Conservation (phyloP, 2,113 vertebrate genomes). For the Lamprologus speciosus region DNA sequence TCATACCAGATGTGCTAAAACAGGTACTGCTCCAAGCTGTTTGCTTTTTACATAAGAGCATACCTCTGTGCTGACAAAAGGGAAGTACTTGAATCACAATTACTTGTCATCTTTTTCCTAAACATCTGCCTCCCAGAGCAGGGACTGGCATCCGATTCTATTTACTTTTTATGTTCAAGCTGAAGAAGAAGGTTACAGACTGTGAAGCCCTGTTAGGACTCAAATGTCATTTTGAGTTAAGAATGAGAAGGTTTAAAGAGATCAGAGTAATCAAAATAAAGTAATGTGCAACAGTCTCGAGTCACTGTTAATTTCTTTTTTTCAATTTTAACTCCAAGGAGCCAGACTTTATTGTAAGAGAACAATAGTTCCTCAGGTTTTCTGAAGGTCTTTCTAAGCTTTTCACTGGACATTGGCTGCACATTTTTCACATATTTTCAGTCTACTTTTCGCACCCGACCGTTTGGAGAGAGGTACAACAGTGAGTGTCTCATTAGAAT, state of each 20-base stretch:
- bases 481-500: neutral
- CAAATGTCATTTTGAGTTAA: neutral
- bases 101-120: neutral
- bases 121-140: neutral
- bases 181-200: neutral
- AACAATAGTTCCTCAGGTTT: neutral
- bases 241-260: neutral
- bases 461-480: neutral
- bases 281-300: neutral
- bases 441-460: neutral
- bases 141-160: neutral
- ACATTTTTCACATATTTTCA: neutral
- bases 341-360: neutral
- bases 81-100: conserved; percentile 1
- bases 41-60: neutral
- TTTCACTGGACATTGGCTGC: neutral
- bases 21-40: neutral
- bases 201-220: neutral
- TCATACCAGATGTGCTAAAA: neutral
- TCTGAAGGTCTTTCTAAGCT: neutral
- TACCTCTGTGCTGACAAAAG: neutral
- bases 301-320: neutral
- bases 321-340: neutral
- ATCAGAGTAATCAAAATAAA: no score
- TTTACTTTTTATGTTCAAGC: neutral